Evolutionary conservation across 2,888 invertebrate genomes (phyloP), one percentile per base, ranked within the genome.

Genomic region (Pachymerium ferrugineum): DNA sequence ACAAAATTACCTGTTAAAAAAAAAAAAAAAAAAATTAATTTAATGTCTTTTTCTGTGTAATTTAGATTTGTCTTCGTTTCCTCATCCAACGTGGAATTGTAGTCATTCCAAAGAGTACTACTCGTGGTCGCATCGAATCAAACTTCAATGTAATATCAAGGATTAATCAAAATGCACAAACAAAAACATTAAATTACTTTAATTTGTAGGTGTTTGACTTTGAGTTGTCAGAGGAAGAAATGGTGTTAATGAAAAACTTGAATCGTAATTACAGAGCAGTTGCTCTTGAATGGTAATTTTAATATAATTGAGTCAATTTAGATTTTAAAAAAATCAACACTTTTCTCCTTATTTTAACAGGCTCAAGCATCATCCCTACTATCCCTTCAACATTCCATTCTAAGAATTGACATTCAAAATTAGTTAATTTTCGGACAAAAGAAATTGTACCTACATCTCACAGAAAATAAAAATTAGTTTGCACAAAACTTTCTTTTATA

Each of bases 71-170:
- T 35, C 14, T 73, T 8, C 67, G 73, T 12, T 73, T 16, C n/a
- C 86, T 0, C 84, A 84, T 86, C 71, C 90, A 93, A 79, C 86
- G 89, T 42, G 89, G 88, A 0, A 85, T 88, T 76, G 87, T 90
- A 38, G 89, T 90, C 38, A 92, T 94, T 76, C 93, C 94, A 0
- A 94, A 94, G 81, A 92, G 92, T 0, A 90, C 92, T 16, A 92
- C 86, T 0, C 89, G 89, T 78, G 86, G 0, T 86, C 90, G 78
- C 89, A 92, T 80, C 84, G 85, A 72, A 86, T 89, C 79, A 89
- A 94, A 90, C 83, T 87, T 90, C 78, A 80, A 90, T 8, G 76
- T 75, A 70, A n/a, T n/a, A n/a, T n/a, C n/a, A n/a, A n/a, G n/a
- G n/a, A n/a, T n/a, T n/a, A n/a, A n/a, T n/a, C n/a, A n/a, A n/a